These are phyloP conservation scores for Pyxicephalus adspersus DNA, from an alignment of 2,113 vertebrate genomes.

Conservation along the genomic window DNA sequence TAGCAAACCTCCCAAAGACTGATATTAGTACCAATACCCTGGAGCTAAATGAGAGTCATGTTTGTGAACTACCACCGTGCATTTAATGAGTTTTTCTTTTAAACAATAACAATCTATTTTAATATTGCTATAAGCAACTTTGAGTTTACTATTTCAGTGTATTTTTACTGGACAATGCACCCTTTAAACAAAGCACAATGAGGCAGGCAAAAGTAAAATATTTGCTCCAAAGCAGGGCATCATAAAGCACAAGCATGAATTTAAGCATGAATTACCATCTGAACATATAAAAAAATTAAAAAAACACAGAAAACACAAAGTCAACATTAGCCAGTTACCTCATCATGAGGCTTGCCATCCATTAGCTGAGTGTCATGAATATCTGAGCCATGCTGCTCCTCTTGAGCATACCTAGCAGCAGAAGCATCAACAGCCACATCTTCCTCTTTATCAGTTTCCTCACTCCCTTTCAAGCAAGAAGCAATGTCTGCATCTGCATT, in stretches of 20 bases:
- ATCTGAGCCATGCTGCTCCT: constrained; percentile 64
- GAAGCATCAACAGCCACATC: constrained; percentile 56
- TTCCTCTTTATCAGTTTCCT: constrained; percentile 67
- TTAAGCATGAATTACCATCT: not conserved
- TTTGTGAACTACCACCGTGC: too few species aligned
- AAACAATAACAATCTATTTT: too few species aligned
- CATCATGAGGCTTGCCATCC: constrained; percentile 73
- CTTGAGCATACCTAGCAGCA: constrained; percentile 58
- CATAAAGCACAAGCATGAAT: not conserved
- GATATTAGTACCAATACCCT: too few species aligned
- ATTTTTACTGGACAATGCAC: not conserved
- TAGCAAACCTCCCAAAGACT: too few species aligned
- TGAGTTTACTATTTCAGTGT: too few species aligned
- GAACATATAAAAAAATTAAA: not conserved
- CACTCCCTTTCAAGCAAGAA: constrained; percentile 63
- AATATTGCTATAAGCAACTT: too few species aligned
- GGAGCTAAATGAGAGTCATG: too few species aligned
- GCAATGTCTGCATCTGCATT: constrained; percentile 58
- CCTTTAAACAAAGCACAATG: not conserved
- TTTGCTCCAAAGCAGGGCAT: not conserved
- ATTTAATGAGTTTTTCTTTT: too few species aligned
- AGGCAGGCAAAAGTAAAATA: not conserved
- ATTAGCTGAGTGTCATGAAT: constrained; percentile 65
- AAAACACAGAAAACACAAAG: not conserved
- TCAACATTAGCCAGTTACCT: constrained; percentile 69